Evolutionary conservation across 2,113 vertebrate genomes (phyloP).

Genomic region (Brachyhypopomus gauderio): DNA sequence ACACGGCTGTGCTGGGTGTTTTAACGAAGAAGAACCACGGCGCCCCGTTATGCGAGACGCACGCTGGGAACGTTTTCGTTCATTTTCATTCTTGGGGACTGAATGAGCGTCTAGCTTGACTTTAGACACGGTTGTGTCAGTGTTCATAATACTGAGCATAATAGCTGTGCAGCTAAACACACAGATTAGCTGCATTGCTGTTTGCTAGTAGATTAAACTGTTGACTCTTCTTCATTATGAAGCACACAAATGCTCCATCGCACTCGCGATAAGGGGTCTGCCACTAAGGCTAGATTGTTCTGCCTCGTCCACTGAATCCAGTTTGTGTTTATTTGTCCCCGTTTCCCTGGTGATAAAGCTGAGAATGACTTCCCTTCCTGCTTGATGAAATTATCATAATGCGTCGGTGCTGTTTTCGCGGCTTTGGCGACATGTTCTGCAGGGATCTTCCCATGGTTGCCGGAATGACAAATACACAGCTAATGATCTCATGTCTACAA

Average conservation of each 20-base stretch:
- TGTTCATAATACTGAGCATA: background rate
- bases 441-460: background rate
- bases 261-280: background rate
- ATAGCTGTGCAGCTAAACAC: background rate
- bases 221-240: constrained; percentile 14
- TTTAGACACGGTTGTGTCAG: constrained; percentile 10
- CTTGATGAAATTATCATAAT: constrained; percentile 17
- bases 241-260: background rate
- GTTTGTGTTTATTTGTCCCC: constrained; percentile 32
- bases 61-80: constrained; percentile 14
- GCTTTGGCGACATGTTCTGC: background rate
- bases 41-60: background rate
- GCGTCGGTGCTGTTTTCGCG: constrained; percentile 19
- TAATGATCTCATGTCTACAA: constrained; percentile 19
- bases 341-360: constrained; percentile 16
- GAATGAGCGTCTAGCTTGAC: constrained; percentile 41
- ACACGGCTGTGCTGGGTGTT: background rate
- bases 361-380: background rate
- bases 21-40: constrained; percentile 12
- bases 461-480: background rate
- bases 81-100: background rate
- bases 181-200: background rate
- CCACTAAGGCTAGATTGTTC: background rate
- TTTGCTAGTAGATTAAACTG: background rate
- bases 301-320: background rate